Base-by-base conservation (phyloP, 1,140 invertebrate genomes). In the Scaptodrosophila lebanonensis region DNA sequence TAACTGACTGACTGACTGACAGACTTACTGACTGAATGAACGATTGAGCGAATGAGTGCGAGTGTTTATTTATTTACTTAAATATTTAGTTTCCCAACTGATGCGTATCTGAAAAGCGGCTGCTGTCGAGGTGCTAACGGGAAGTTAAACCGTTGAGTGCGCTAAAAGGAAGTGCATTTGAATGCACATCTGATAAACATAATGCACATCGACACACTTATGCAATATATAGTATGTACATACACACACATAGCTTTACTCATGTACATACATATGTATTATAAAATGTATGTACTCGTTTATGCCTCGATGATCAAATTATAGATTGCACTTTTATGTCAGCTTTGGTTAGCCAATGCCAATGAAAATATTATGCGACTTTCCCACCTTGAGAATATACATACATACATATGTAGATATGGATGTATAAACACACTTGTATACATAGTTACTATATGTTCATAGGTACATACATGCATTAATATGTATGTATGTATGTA, bases 181-280 rank as follows among this genome's bases (percentile, higher is more conserved):
- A 67, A 62, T 77, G 72, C 72, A 72, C 72, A 77, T 79, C 73
- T 79, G 73, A 77, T 77, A 72, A 72, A 70, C 56, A 58, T 72
- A 79, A 77, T 77, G 65, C 59, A 67, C 73, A 65, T 64, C 44
- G 72, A 64, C 72, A 67, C 58, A 35, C 53, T 25, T 40, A 49
- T 40, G 16, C 17, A 13, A 38, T 29, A 48, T 32, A 33, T 6
- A 36, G n/a, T 48, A 48, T 25, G 33, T 36, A 15, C n/a, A 15
- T 36, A 12, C 12, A 15, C 6, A 12, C 11, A 11, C 12, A 3
- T 33, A n/a, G 3, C 56, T 27, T 59, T 45, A 33, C 30, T 35
- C 17, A 39, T 56, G 25, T 33, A 16, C n/a, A 12, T 18, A 16
- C 13, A 22, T n/a, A 15, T n/a, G n/a, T n/a, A n/a, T n/a, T n/a